Conservation (phyloP, 2,888 invertebrate genomes). For the Thymelicus lineola region DNA sequence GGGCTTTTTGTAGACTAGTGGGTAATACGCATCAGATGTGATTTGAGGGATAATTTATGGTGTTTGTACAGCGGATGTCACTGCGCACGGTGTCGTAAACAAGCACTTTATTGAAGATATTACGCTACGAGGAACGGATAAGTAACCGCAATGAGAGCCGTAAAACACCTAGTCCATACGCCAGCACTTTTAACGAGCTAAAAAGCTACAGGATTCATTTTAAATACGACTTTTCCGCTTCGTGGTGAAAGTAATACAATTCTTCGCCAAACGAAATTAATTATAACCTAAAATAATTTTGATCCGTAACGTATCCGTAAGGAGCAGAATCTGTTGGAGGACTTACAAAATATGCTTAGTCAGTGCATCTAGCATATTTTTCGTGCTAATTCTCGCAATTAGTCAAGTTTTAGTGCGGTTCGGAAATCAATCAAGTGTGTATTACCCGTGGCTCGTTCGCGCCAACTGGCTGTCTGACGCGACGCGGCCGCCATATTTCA, state of each 20-base stretch:
- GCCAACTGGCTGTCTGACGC: conserved; percentile 75
- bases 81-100: conserved; percentile 69
- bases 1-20: conserved; percentile 78
- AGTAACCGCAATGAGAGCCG: conserved; percentile 54
- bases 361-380: conserved; percentile 24
- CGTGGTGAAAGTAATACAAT: background rate
- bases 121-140: conserved; percentile 55
- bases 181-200: conserved; percentile 27
- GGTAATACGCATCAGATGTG: conserved; percentile 81
- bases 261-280: background rate
- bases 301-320: background rate
- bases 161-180: conserved; percentile 40
- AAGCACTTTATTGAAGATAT: conserved; percentile 55
- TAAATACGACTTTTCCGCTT: background rate
- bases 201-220: conserved; percentile 26
- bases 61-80: conserved; percentile 76
- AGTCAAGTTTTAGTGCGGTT: conserved; percentile 38
- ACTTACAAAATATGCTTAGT: conserved; percentile 18
- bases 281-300: background rate
- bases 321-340: background rate
- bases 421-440: conserved; percentile 77
- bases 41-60: conserved; percentile 83
- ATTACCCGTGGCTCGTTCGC: conserved; percentile 73
- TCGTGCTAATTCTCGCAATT: conserved; percentile 34
- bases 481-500: conserved; percentile 80